Evolutionary conservation across 2,888 invertebrate genomes (phyloP).

Genomic region (Euproctis similis): DNA sequence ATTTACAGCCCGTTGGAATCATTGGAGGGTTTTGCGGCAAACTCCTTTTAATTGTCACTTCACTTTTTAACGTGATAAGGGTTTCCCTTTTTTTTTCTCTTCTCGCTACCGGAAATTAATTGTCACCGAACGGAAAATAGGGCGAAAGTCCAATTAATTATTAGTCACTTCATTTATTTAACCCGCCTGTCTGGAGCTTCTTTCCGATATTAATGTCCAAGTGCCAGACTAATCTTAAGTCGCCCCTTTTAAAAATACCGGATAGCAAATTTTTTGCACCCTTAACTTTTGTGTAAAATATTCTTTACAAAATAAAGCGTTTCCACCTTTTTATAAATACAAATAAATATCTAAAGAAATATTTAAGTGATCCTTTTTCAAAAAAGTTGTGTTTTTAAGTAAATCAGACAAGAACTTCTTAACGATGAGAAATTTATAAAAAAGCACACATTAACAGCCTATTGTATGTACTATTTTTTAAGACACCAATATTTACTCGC

Average conservation of each 20-base stretch:
- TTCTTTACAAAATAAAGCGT: conserved; percentile 8
- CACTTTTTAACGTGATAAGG: conserved; percentile 65
- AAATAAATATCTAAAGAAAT: too few species aligned
- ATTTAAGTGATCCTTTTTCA: too few species aligned
- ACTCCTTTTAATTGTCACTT: conserved; percentile 56
- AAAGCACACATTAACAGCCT: too few species aligned
- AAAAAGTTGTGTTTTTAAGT: too few species aligned
- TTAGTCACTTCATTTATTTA: conserved; percentile 75
- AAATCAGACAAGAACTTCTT: too few species aligned
- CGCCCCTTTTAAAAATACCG: conserved; percentile 34
- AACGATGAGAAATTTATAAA: too few species aligned
- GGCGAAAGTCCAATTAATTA: conserved; percentile 75
- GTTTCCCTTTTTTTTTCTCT: conserved; percentile 73
- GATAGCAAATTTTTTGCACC: conserved; percentile 24
- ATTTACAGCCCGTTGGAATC: conserved; percentile 16
- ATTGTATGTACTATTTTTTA: too few species aligned
- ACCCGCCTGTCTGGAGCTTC: conserved; percentile 59
- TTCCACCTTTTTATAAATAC: too few species aligned
- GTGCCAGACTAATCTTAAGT: conserved; percentile 53
- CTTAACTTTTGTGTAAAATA: conserved; percentile 28
- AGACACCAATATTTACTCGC: too few species aligned
- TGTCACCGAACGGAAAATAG: conserved; percentile 75
- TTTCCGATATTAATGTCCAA: conserved; percentile 64
- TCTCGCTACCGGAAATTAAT: conserved; percentile 69
- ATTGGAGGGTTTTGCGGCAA: conserved; percentile 34